Base-by-base conservation (phyloP, 2,888 invertebrate species). In the Mimachlamys varia region DNA sequence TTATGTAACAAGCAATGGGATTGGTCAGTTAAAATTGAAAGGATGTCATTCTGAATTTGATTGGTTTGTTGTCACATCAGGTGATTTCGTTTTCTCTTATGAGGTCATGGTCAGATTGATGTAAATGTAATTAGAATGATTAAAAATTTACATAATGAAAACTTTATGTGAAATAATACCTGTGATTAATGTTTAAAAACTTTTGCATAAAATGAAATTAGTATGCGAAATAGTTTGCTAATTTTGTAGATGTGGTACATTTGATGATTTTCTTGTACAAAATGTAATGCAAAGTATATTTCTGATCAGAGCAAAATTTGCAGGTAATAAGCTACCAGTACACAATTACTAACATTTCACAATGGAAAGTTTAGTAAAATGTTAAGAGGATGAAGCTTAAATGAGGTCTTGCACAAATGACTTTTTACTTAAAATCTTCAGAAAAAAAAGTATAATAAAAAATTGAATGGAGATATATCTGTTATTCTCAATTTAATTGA, bases 21-120 rank as follows among this genome's bases (percentile, higher is more conserved):
- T 76, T 76, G 76, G 76, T 33, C 22, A 76, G 12, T 0, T 76
- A 22, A 17, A 76, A 33, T 76, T 33, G 76, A 27, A 76, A 76
- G 33, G 13, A 15, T 76, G 76, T 76, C 33, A 76, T 76, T 76
- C 76, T 76, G 33, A 76, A 76, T 76, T 33, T 76, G 76, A 76
- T 76, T 76, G 76, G 76, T 76, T 76, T 33, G 17, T 76, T 27
- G 76, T 76, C 22, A 33, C 33, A 33, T 33, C 62, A 10, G n/a
- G 22, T 62, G 33, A 33, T 33, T 76, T 15, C 33, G 27, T 76
- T 76, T 76, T 33, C 7, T 44, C 44, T 44, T 3, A 44, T 44
- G 4, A 44, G 44, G 3, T 44, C 44, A 44, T 44, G 44, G 44
- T 44, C 44, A 44, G 7, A 44, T 44, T 44, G 44, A 44, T 44